phyloP scores from a whole-genome alignment of 1,140 invertebrate genomes.

The Bemisia tabaci region DNA sequence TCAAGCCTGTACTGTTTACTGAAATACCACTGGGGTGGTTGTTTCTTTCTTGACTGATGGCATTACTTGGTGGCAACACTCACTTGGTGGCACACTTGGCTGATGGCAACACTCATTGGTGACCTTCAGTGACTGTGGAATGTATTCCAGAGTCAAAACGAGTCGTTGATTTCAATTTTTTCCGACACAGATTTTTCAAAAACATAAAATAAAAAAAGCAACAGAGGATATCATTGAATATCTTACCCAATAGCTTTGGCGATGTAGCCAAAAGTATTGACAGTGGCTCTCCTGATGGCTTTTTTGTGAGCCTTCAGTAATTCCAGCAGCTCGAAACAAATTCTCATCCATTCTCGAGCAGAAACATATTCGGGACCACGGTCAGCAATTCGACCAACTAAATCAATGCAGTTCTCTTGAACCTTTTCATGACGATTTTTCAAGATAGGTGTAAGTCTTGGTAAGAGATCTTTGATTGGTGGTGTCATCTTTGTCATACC shows the following conservation, averaged over 20 bases:
- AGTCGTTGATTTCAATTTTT: too few relatives aligned
- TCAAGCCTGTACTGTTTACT: too few relatives aligned
- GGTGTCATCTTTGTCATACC: conserved; percentile 99
- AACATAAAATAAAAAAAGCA: too few relatives aligned
- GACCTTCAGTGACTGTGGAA: too few relatives aligned
- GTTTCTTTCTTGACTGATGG: too few relatives aligned
- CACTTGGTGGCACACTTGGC: too few relatives aligned
- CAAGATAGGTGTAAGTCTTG: conserved; percentile 91
- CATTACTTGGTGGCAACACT: too few relatives aligned
- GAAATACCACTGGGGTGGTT: too few relatives aligned
- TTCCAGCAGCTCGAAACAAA: conserved; percentile 97
- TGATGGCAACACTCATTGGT: too few relatives aligned
- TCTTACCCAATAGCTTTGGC: conserved; percentile 91
- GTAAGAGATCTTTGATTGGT: conserved; percentile 96
- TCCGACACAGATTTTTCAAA: too few relatives aligned
- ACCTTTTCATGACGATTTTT: conserved; percentile 76
- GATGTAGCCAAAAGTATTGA: conserved; percentile 99
- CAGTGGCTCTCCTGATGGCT: conserved; percentile 93
- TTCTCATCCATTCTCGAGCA: conserved; percentile 99
- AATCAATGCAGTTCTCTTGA: conserved; percentile 99
- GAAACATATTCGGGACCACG: conserved; percentile 98
- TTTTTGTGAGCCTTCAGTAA: conserved; percentile 99
- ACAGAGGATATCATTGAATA: too few relatives aligned
- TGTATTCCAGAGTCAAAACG: too few relatives aligned
- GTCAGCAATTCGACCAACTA: conserved; percentile 97